Conservation (phyloP, 2,113 vertebrate genomes). For the Peromyscus californicus region DNA sequence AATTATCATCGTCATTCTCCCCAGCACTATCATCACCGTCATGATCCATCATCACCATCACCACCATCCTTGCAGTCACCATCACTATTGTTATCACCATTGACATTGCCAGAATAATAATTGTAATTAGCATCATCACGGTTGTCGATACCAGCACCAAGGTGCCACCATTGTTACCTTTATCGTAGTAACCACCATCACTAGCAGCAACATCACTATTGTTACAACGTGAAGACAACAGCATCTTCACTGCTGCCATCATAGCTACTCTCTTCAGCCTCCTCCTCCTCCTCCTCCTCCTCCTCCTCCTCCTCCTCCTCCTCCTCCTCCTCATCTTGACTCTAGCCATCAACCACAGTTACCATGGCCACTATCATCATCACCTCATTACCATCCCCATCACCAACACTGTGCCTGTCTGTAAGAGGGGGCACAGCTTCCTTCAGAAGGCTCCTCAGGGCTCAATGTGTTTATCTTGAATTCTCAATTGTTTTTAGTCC, state of each 20-base stretch:
- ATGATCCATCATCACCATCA: too few relatives aligned
- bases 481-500: neutral
- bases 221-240: neutral
- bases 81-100: accelerated
- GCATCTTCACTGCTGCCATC: neutral
- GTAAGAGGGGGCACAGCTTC: accelerated
- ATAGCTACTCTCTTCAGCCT: neutral
- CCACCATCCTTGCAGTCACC: neutral
- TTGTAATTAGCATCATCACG: too few relatives aligned
- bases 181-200: neutral
- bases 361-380: neutral
- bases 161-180: accelerated
- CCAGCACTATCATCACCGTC: neutral
- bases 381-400: neutral
- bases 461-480: neutral
- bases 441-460: neutral
- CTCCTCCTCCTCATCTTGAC: too few relatives aligned
- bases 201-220: neutral
- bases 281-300: neutral
- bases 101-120: neutral
- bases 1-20: too few relatives aligned
- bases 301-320: neutral
- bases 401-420: neutral
- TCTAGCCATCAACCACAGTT: neutral
- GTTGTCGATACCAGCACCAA: neutral